These are phyloP conservation scores for Rhincodon typus DNA, from an alignment of 2,797 vertebrate species.

Conservation along the genomic window DNA sequence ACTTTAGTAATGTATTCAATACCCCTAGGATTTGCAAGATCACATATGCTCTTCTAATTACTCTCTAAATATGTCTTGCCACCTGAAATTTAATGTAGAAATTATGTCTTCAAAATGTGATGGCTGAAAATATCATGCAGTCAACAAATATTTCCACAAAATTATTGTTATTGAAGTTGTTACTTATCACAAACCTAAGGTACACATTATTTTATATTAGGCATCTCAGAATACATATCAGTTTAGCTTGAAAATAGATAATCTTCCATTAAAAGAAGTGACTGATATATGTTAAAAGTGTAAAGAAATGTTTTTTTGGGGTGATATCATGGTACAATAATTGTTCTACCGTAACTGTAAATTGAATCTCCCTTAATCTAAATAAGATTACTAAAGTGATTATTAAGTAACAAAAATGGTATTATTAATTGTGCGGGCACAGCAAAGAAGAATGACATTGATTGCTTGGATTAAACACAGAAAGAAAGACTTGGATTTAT, in stretches of 20 bases:
- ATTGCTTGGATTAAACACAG: neutral
- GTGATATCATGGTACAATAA: neutral
- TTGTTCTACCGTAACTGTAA: neutral
- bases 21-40: too few species aligned
- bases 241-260: neutral
- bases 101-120: neutral
- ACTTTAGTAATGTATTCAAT: too few species aligned
- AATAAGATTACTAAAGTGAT: neutral
- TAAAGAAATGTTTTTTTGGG: neutral
- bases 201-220: neutral
- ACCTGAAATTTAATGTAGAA: neutral
- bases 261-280: neutral
- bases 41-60: too few species aligned
- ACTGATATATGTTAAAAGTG: neutral
- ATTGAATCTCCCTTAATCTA: neutral
- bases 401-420: too few species aligned
- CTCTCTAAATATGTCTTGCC: too few species aligned
- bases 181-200: neutral
- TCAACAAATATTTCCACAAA: neutral
- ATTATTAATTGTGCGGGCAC: neutral
- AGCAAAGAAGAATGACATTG: too few species aligned
- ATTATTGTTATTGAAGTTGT: neutral
- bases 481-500: neutral
- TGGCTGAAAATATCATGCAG: neutral
- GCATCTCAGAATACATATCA: neutral